A percentile compares a stretch with the other conserved stretches of the same genome.
These are phyloP conservation scores for Acholoe squamosa DNA, from an alignment of 2,888 invertebrate species.

Conservation along the genomic window DNA sequence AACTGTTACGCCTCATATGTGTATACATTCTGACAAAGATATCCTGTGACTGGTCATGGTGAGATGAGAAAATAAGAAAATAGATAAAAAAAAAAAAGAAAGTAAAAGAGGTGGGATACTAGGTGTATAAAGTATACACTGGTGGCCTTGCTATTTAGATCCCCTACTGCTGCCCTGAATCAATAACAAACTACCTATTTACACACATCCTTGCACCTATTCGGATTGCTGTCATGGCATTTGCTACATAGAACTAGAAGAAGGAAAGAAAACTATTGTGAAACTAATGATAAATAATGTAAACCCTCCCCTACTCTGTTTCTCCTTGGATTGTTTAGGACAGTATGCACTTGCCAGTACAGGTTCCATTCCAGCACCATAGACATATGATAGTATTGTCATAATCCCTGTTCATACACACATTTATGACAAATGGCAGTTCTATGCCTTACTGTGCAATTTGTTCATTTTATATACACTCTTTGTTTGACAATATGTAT, in stretches of 20 bases:
- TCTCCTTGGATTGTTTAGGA: neutral
- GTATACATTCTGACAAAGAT: too few relatives aligned
- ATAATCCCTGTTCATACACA: too few relatives aligned
- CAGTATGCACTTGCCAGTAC: too few relatives aligned
- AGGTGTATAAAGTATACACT: neutral
- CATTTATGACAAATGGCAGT: too few relatives aligned
- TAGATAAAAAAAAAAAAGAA: too few relatives aligned
- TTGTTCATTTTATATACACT: too few relatives aligned
- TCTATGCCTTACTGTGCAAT: too few relatives aligned
- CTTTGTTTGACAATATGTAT: too few relatives aligned
- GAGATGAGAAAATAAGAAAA: too few relatives aligned
- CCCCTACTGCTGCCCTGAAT: neutral
- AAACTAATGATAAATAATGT: neutral
- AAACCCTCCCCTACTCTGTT: neutral
- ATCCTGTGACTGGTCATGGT: neutral
- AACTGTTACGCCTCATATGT: too few relatives aligned
- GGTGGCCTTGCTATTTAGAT: conserved; percentile 50
- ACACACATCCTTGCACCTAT: neutral
- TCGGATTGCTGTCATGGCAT: neutral
- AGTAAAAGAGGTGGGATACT: neutral
- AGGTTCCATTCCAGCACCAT: too few relatives aligned
- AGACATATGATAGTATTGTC: too few relatives aligned
- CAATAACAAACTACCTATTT: neutral
- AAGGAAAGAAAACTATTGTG: neutral
- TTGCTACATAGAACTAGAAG: neutral